A percentile compares a stretch with the other conserved stretches of the same genome.
Evolutionary conservation across 2,113 vertebrate genomes (phyloP).

Genomic region (Rhinolophus ferrumequinum): DNA sequence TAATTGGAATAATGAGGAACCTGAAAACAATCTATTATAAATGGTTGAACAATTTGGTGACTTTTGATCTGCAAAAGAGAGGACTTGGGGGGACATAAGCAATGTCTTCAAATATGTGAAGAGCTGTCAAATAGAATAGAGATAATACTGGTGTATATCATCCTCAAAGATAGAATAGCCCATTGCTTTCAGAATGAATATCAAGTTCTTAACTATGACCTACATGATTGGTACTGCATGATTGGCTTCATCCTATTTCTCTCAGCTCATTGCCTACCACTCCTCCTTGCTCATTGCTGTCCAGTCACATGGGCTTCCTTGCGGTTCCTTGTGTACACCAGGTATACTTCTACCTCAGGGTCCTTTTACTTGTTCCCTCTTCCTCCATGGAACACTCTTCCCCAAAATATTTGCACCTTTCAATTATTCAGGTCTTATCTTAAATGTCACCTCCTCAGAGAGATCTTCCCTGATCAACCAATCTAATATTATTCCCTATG

Average conservation of each 20-base stretch:
- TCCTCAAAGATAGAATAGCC: background rate
- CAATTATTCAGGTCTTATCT: background rate
- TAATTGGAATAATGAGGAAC: background rate
- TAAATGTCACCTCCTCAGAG: background rate
- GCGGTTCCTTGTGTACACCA: background rate
- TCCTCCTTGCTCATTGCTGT: background rate
- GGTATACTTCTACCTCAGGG: background rate
- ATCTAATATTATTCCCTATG: background rate
- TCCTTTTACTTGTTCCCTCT: background rate
- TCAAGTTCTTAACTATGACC: background rate
- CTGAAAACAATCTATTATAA: background rate
- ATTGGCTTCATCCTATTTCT: background rate
- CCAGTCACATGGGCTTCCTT: background rate
- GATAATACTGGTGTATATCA: background rate
- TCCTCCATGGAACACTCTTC: background rate
- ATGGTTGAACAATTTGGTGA: constrained; percentile 23
- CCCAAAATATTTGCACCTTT: background rate
- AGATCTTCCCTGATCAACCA: background rate
- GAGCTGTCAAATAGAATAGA: background rate
- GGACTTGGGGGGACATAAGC: background rate
- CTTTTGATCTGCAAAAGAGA: background rate
- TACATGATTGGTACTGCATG: background rate
- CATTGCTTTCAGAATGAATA: background rate
- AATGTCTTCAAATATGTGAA: constrained; percentile 14
- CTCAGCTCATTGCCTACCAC: background rate